Percentiles rank a stretch among this genome's conserved stretches.
These are phyloP conservation scores for Labeo catla DNA, from an alignment of 2,113 vertebrate genomes.

Conservation along the genomic window DNA sequence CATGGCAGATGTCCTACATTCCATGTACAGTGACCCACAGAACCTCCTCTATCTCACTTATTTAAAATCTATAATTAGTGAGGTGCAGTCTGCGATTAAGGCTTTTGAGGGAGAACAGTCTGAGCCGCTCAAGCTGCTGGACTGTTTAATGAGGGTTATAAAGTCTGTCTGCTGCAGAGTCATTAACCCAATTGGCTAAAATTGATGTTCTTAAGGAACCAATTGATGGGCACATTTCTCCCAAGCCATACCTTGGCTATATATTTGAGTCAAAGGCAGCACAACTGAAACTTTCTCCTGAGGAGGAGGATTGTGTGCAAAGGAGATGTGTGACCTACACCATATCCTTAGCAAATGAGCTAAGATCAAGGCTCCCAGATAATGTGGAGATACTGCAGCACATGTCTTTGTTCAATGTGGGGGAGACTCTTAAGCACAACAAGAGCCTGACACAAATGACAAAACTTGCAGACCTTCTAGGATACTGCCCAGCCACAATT, in stretches of 20 bases:
- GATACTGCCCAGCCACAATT: neutral
- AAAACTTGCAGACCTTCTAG: neutral
- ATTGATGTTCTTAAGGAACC: slow-evolving; percentile 18
- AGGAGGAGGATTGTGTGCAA: neutral
- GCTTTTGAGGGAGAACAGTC: slow-evolving; percentile 22
- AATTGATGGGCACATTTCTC: slow-evolving; percentile 4
- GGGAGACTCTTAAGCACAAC: neutral
- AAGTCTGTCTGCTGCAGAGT: slow-evolving; percentile 39
- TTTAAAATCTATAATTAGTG: neutral
- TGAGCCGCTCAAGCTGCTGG: slow-evolving; percentile 16
- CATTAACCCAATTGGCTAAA: slow-evolving; percentile 39
- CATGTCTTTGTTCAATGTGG: slow-evolving; percentile 37
- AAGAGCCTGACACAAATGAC: neutral
- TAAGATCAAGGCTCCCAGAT: too few relatives aligned
- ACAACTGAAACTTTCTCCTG: neutral
- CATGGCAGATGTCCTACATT: neutral
- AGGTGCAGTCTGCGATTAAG: slow-evolving; percentile 32
- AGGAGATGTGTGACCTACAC: slow-evolving; percentile 28
- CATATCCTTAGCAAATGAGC: neutral
- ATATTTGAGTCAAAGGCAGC: slow-evolving; percentile 7
- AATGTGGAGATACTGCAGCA: slow-evolving; percentile 11
- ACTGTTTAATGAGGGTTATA: slow-evolving; percentile 19
- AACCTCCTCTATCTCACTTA: neutral
- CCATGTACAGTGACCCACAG: neutral
- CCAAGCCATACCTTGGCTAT: slow-evolving; percentile 33